These are phyloP conservation scores for Lepilemur ruficaudatus DNA, from an alignment of 2,797 vertebrate genomes.

Conservation along the genomic window DNA sequence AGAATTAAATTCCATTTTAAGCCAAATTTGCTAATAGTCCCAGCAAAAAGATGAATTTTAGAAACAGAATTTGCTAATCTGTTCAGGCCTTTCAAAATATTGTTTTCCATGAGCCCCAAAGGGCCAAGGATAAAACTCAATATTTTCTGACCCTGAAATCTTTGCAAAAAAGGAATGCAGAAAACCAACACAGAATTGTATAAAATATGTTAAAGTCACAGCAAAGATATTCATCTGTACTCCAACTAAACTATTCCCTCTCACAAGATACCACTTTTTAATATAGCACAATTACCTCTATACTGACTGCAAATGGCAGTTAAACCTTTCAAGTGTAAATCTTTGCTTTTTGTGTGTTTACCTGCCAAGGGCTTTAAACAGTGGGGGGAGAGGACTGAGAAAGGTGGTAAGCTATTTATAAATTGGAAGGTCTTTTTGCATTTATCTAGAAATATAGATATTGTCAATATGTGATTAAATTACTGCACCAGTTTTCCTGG, in stretches of 20 bases:
- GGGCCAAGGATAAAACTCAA: neutral
- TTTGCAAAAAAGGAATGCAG: neutral
- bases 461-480: slow-evolving; percentile 62
- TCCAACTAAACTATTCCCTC: neutral
- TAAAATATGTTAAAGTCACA: neutral
- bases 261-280: neutral
- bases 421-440: slow-evolving; percentile 61
- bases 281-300: neutral
- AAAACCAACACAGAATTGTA: neutral
- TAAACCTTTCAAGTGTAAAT: neutral
- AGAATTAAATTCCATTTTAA: slow-evolving; percentile 35
- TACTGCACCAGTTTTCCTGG: slow-evolving; percentile 54
- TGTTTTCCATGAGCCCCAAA: neutral
- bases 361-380: neutral
- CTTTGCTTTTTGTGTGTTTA: slow-evolving; percentile 53
- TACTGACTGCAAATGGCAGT: slow-evolving; percentile 17
- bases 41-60: neutral
- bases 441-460: slow-evolving; percentile 60
- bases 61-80: neutral
- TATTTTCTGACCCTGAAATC: slow-evolving; percentile 20
- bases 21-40: neutral
- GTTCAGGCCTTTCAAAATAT: neutral
- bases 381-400: neutral
- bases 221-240: neutral
- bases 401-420: neutral